A percentile compares a stretch with the other conserved stretches of the same genome.
phyloP scores from a whole-genome alignment of 1,140 invertebrate species.

The Drosophila parabipectinata region DNA sequence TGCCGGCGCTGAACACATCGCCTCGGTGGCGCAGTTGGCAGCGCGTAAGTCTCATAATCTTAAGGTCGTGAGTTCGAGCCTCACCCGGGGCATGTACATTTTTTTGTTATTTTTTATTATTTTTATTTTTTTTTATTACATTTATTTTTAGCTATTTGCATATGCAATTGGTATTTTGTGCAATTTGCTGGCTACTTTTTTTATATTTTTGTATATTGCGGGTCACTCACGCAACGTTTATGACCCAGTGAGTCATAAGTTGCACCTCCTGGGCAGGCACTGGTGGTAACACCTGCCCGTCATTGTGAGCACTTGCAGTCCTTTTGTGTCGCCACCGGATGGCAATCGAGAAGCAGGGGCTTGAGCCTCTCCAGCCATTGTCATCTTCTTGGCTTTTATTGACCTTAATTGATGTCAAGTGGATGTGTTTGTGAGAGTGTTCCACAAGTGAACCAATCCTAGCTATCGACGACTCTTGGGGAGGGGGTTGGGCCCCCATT shows the following conservation, averaged over 20 bases:
- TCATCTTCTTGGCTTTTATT: slow-evolving; percentile 54
- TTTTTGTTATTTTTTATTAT: slow-evolving; percentile 37
- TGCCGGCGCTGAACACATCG: slow-evolving; percentile 60
- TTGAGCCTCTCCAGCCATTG: slow-evolving; percentile 25
- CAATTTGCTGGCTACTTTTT: not conserved
- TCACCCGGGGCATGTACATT: slow-evolving; percentile 91
- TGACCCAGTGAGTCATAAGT: slow-evolving; percentile 15
- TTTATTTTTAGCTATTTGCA: slow-evolving; percentile 4
- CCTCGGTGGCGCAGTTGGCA: slow-evolving; percentile 96
- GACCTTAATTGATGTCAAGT: slow-evolving; percentile 73
- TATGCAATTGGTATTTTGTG: not conserved
- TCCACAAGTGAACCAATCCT: slow-evolving; percentile 9
- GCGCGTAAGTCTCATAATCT: slow-evolving; percentile 99
- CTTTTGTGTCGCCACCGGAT: not conserved
- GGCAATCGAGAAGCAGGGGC: slow-evolving; percentile 9
- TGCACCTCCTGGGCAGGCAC: not conserved
- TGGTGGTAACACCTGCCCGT: slow-evolving; percentile 10
- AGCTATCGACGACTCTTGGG: slow-evolving; percentile 9
- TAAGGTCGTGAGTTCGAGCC: slow-evolving; percentile 98
- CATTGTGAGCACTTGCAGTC: not conserved
- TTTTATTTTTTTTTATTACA: not conserved
- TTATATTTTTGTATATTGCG: slow-evolving; percentile 16
- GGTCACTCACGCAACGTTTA: slow-evolving; percentile 11
- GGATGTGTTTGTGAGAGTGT: slow-evolving; percentile 11
- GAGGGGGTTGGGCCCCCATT: slow-evolving; percentile 32